These are phyloP conservation scores for Serinus canaria DNA, from an alignment of 2,113 vertebrate genomes.

Conservation along the genomic window DNA sequence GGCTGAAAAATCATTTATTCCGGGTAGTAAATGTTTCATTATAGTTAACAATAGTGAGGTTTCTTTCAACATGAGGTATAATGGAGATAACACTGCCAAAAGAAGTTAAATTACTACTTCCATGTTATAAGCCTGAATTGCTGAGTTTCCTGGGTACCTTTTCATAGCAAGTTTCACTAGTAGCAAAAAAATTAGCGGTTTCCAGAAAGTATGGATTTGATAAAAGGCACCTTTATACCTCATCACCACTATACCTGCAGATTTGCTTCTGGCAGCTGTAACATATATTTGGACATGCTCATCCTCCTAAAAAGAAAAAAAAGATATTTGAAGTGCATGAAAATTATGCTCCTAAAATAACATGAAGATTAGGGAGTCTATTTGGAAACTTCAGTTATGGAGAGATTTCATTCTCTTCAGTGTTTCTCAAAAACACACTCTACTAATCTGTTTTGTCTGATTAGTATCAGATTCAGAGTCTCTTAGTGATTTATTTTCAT, in stretches of 20 bases:
- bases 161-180: neutral
- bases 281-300: neutral
- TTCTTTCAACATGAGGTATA: neutral
- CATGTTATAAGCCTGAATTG: neutral
- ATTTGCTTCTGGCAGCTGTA: neutral
- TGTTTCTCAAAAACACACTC: neutral
- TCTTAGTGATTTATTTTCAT: constrained; percentile 2
- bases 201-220: neutral
- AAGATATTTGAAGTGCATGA: neutral
- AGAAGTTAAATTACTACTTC: neutral
- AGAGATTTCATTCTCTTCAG: neutral
- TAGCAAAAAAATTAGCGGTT: neutral
- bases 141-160: neutral
- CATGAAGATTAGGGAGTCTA: neutral
- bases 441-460: constrained; percentile 24
- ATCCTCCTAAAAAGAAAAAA: neutral
- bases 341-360: neutral
- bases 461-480: constrained; percentile 17
- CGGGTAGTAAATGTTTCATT: neutral
- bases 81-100: neutral
- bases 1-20: constrained; percentile 27
- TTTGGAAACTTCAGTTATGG: neutral
- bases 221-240: neutral
- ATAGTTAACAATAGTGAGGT: neutral
- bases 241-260: neutral